These are phyloP conservation scores for Vidua chalybeata DNA, from an alignment of 2,113 vertebrate genomes.

Conservation along the genomic window DNA sequence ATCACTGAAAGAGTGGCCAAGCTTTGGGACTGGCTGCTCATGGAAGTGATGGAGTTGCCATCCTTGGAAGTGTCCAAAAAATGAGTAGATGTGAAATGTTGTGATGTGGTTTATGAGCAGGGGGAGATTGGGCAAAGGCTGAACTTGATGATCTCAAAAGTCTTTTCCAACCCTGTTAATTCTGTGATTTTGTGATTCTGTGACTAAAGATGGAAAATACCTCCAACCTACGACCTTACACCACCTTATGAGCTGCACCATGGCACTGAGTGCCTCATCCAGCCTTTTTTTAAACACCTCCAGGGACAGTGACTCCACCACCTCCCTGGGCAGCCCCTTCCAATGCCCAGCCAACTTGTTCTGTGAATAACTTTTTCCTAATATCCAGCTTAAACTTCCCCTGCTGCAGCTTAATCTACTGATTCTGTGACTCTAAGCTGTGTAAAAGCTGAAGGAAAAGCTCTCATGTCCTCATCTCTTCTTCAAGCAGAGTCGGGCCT, in stretches of 20 bases:
- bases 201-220: background rate
- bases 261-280: background rate
- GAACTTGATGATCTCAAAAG: background rate
- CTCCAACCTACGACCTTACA: background rate
- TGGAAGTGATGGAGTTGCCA: background rate
- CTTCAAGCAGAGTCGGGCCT: background rate
- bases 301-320: fast-evolving
- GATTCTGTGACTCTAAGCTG: no score
- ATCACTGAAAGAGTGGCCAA: background rate
- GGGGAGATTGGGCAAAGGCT: no score
- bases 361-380: background rate
- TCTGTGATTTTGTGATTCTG: background rate
- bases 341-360: background rate
- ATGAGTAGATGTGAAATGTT: background rate
- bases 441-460: background rate
- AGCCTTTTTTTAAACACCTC: background rate
- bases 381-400: background rate
- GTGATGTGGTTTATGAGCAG: background rate
- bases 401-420: background rate
- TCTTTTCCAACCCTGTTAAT: background rate
- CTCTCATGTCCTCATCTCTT: background rate
- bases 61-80: background rate
- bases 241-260: background rate
- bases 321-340: background rate
- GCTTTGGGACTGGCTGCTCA: background rate